phyloP scores from a whole-genome alignment of 2,113 vertebrate genomes.

The Phodopus roborovskii region DNA sequence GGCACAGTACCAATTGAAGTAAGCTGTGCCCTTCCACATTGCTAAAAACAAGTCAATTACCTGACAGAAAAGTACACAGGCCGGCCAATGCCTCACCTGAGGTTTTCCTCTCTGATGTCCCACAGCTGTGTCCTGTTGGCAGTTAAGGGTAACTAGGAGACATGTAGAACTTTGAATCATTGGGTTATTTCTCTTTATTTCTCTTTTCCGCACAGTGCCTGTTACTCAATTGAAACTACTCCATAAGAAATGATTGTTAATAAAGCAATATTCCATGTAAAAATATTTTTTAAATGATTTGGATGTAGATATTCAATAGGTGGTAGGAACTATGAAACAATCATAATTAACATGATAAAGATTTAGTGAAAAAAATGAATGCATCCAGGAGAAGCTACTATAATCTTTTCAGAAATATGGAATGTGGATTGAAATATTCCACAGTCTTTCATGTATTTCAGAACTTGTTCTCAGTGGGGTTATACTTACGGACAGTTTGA shows the following conservation, averaged over 20 bases:
- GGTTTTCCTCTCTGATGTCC: neutral
- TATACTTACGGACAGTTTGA: neutral
- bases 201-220: neutral
- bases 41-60: neutral
- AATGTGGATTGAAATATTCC: neutral
- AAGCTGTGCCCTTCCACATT: neutral
- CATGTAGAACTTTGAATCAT: neutral
- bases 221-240: neutral
- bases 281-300: neutral
- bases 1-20: neutral
- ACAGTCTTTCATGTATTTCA: neutral
- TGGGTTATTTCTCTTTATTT: no score
- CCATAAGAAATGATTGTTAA: neutral
- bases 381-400: neutral
- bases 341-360: neutral
- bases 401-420: neutral
- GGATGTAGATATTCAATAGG: neutral
- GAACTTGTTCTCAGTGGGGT: neutral
- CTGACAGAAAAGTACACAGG: neutral
- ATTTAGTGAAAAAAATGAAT: neutral
- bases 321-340: neutral
- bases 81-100: neutral
- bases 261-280: neutral
- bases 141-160: neutral
- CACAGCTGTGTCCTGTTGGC: neutral